Conservation (phyloP, 2,888 invertebrate species). For the Drosophila mimetica region DNA sequence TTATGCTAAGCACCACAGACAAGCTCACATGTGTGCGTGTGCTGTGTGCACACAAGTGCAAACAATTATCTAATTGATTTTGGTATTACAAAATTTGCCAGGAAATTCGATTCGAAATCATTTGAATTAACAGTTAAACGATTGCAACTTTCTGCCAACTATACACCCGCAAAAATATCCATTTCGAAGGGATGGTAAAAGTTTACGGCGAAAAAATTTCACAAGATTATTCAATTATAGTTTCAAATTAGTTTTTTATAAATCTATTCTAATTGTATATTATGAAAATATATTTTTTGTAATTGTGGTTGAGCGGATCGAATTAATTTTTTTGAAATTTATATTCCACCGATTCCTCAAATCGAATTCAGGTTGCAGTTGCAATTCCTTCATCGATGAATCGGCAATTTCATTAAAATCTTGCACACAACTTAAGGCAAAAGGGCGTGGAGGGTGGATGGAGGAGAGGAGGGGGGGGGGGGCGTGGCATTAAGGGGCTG, state of each 20-base stretch:
- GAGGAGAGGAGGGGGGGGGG: too few species aligned
- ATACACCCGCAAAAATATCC: neutral
- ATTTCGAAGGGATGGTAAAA: neutral
- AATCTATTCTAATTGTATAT: too few species aligned
- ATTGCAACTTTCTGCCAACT: neutral
- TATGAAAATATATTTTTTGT: neutral
- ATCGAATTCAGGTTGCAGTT: neutral
- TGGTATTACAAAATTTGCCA: slow-evolving; percentile 38
- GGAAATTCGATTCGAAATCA: slow-evolving; percentile 52
- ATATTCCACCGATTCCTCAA: neutral
- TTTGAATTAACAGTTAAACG: slow-evolving; percentile 56
- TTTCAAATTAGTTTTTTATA: too few species aligned
- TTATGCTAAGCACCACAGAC: slow-evolving; percentile 31
- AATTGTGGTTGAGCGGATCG: slow-evolving; percentile 42
- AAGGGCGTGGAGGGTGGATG: slow-evolving; percentile 9
- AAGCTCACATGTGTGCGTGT: slow-evolving; percentile 2
- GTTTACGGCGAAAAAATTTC: too few species aligned
- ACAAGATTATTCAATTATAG: too few species aligned
- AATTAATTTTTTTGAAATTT: slow-evolving; percentile 58
- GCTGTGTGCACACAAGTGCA: slow-evolving; percentile 41
- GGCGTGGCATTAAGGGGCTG: slow-evolving; percentile 6
- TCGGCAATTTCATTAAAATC: slow-evolving; percentile 73
- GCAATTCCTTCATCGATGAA: slow-evolving; percentile 12
- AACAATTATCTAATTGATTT: slow-evolving; percentile 75
- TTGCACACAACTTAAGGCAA: slow-evolving; percentile 46